phyloP scores from a whole-genome alignment of 2,797 vertebrate genomes.

The Sparus aurata region DNA sequence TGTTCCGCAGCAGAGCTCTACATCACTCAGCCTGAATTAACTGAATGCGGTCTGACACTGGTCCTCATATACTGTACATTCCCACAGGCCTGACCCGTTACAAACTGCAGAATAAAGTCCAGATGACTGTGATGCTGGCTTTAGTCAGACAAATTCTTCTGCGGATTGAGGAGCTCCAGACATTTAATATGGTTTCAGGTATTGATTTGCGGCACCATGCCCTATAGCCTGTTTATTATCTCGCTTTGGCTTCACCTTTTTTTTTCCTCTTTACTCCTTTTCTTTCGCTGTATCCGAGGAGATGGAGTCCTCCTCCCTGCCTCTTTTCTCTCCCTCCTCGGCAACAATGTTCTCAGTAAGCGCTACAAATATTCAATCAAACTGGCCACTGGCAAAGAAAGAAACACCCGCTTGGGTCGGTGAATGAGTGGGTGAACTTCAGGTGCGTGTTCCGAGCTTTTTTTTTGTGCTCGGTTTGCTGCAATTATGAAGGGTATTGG shows the following conservation, averaged over 20 bases:
- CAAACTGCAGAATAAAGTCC: conserved; percentile 62
- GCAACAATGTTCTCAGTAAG: conserved; percentile 56
- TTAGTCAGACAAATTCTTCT: conserved; percentile 80
- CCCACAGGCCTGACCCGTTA: conserved; percentile 36
- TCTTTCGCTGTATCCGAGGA: conserved; percentile 53
- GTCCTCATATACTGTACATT: conserved; percentile 26
- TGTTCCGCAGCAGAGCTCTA: neutral
- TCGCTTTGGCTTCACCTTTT: conserved; percentile 77
- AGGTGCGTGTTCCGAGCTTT: conserved; percentile 52
- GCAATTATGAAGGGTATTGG: conserved; percentile 35
- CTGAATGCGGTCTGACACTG: conserved; percentile 11
- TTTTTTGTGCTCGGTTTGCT: conserved; percentile 39
- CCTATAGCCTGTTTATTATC: conserved; percentile 80
- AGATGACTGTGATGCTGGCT: conserved; percentile 70
- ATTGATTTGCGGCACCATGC: conserved; percentile 78
- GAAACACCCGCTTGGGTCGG: conserved; percentile 40
- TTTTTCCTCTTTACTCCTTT: conserved; percentile 55
- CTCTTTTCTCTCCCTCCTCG: conserved; percentile 25
- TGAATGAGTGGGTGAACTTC: conserved; percentile 36
- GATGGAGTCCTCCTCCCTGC: conserved; percentile 57
- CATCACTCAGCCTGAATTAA: conserved; percentile 16
- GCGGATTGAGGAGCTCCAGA: conserved; percentile 79
- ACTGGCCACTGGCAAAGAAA: conserved; percentile 42
- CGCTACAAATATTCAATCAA: conserved; percentile 67
- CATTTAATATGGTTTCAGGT: conserved; percentile 83